Evolutionary conservation across 2,888 invertebrate genomes (phyloP).

Genomic region (Nemurella pictetii): DNA sequence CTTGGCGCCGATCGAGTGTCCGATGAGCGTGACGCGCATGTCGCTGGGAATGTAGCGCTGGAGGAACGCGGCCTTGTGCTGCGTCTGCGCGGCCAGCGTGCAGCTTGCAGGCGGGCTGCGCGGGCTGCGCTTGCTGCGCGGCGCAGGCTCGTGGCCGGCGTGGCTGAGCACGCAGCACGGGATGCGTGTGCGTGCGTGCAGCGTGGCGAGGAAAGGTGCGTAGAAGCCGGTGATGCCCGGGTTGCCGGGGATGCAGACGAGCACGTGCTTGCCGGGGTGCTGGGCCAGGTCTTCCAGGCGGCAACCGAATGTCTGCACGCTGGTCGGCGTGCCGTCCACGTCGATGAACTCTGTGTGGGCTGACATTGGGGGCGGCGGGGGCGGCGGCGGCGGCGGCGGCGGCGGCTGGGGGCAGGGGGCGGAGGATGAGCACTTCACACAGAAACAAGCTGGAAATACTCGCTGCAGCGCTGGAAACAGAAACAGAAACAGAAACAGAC

Average conservation of each 20-base stretch:
- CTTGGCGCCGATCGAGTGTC: constrained; percentile 91
- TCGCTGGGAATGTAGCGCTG: constrained; percentile 69
- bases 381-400: not conserved
- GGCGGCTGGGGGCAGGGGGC: no score
- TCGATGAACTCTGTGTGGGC: constrained; percentile 53
- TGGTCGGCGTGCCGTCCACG: constrained; percentile 71
- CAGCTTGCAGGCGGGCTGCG: no score
- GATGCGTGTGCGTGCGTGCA: constrained; percentile 64
- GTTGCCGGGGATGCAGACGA: constrained; percentile 82
- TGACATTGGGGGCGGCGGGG: not conserved
- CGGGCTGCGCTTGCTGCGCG: constrained; percentile 52
- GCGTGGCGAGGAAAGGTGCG: constrained; percentile 66
- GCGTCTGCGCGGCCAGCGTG: no score
- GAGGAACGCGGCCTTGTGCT: constrained; percentile 80
- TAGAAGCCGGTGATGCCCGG: constrained; percentile 86
- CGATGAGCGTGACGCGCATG: constrained; percentile 78
- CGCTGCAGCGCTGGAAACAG: no score
- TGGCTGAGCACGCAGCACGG: constrained; percentile 84
- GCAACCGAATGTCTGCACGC: constrained; percentile 71
- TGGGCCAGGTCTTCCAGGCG: constrained; percentile 63
- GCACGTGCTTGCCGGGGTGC: constrained; percentile 61
- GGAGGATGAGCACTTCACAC: no score
- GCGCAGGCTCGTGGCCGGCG: constrained; percentile 74
- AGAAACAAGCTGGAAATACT: no score
- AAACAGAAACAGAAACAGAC: no score